Base-by-base conservation (phyloP, 2,888 invertebrate genomes). In the Leptinotarsa juncta region DNA sequence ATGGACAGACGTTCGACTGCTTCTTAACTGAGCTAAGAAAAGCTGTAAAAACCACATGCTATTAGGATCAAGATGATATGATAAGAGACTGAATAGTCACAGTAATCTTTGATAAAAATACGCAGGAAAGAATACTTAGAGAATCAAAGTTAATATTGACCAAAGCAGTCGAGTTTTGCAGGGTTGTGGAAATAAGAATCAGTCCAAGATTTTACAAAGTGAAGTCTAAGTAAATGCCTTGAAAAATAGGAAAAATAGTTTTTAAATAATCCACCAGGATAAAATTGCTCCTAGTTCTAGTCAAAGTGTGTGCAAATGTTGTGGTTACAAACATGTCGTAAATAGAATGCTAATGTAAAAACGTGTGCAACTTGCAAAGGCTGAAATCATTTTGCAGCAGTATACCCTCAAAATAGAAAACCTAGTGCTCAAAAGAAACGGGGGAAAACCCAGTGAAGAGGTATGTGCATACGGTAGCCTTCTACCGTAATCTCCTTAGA, bases 171-270 rank as follows among this genome's bases (percentile, higher is more conserved):
- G 32, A 32, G 32, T 32, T 32, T 32, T 7, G 32, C 32, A 32
- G 32, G 7, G 7, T 1, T 32, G 7, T 32, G 7, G 32, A 32
- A 32, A 32, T 32, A 32, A 32, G 7, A 32, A 32, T 32, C 7
- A 7, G 2, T 32, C 32, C 15, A 77, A 77, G 67, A 72, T 68
- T 20, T 60, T 82, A 48, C 76, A 80, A 55, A 60, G 49, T 74
- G 75, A 76, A 49, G 51, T 49, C 12, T 1, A 16, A 26, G 10
- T 49, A 7, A n/a, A 49, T 57, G 15, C 10, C 7, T 4, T 42
- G 55, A 55, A 69, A 55, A 20, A 7, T 32, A 7, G 7, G 0
- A 32, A 32, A 32, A 32, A 32, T 32, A 7, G 32, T 32, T 32
- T 7, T 7, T 7, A 32, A 32, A 32, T 7, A 7, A 32, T 7